Evolutionary conservation across 2,113 vertebrate species (phyloP), one percentile per base, ranked within the genome.

Genomic region (Zingel zingel): DNA sequence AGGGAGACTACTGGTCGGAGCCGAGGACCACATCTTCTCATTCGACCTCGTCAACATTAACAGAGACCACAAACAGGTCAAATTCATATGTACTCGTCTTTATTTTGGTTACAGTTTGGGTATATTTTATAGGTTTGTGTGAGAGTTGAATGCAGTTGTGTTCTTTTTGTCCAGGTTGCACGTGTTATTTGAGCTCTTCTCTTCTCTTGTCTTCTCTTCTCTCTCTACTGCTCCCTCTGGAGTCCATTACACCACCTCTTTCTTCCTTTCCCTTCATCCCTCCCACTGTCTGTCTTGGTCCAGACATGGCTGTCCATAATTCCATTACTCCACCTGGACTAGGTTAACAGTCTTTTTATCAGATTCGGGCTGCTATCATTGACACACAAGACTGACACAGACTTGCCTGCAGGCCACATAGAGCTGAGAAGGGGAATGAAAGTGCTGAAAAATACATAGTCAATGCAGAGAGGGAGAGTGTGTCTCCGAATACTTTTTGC

Each of bases 1-100:
- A 1, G 94, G 98, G 85, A 95, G 97, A 39, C 96, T 99, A 27
- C 96, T 98, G 18, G 97, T 99, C 50, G 98, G 98, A 86, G 97
- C 98, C 18, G 98, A 99, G 89, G 98, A 99, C 94, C 97, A 99
- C 89, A 94, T 99, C 94, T 98, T 99, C 96, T 98, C 98, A 79
- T 98, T 99, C 90, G 98, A 97, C 94, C 95, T 99, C 77, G 97
- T 98, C 90, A 97, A 98, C 91, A 98, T 99, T 84, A 96, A 95
- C 96, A 98, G 97, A 94, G 98, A 99, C 74, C 94, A 96, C 93
- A 96, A 96, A 94, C 97, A 97, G 98, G 98, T 99, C 94, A 21
- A 71, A 53, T 18, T 61, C 71, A 62, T 1, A 2, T 7, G 3
- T 14, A 11, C 27, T 48, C 18, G 8, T 3, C 23, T 27, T 67